phyloP scores from a whole-genome alignment of 2,113 vertebrate genomes.

The Pachyramphus minor region DNA sequence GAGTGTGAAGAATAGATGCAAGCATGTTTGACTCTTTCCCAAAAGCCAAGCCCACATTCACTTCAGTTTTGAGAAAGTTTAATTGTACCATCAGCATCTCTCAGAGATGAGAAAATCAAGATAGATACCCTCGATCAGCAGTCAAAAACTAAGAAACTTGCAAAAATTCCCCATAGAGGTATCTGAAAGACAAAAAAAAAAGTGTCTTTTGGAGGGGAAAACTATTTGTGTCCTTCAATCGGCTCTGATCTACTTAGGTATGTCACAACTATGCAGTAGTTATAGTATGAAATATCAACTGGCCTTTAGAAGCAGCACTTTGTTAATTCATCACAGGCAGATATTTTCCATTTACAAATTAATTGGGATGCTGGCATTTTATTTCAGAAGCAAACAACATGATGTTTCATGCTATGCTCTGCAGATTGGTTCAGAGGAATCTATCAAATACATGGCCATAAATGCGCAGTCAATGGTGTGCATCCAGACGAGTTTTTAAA shows the following conservation, averaged over 20 bases:
- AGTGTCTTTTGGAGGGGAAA: neutral
- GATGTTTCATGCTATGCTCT: neutral
- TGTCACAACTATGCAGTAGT: neutral
- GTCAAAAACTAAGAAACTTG: neutral
- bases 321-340: slow-evolving; percentile 3
- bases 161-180: neutral
- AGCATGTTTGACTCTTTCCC: slow-evolving; percentile 26
- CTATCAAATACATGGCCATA: neutral
- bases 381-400: neutral
- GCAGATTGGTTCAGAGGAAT: neutral
- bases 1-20: slow-evolving; percentile 12
- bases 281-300: neutral
- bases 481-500: neutral
- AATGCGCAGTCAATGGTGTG: neutral
- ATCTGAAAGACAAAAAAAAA: neutral
- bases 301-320: slow-evolving; percentile 2
- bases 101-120: neutral
- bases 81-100: neutral
- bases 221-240: neutral
- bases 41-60: slow-evolving; percentile 54
- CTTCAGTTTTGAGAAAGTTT: slow-evolving; percentile 14
- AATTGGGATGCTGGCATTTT: slow-evolving; percentile 16
- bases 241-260: neutral
- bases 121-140: neutral
- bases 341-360: slow-evolving; percentile 31